These are phyloP conservation scores for Nibea albiflora DNA, from an alignment of 2,113 vertebrate species.

Conservation along the genomic window DNA sequence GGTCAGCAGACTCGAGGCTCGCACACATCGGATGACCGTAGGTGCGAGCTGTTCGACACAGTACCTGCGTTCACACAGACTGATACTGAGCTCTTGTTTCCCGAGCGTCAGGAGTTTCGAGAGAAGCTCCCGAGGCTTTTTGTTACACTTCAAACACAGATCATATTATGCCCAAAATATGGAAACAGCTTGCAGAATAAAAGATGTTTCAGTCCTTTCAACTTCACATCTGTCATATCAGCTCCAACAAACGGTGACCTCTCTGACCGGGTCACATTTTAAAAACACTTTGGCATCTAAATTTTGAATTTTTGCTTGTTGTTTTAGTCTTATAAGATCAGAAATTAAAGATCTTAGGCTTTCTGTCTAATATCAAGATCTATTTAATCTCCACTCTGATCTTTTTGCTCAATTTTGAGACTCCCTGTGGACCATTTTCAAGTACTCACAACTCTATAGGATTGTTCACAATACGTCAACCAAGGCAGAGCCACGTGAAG, in stretches of 20 bases:
- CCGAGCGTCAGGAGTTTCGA: slow-evolving; percentile 6
- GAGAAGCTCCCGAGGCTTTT: not conserved
- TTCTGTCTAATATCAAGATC: not conserved
- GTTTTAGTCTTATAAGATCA: not conserved
- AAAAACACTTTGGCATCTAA: too few relatives aligned
- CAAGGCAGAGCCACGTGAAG: too few relatives aligned
- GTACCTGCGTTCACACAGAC: slow-evolving; percentile 20
- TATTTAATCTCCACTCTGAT: too few relatives aligned
- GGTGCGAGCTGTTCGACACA: not conserved
- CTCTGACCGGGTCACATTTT: not conserved
- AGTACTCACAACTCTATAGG: too few relatives aligned
- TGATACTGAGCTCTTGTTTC: slow-evolving; percentile 4
- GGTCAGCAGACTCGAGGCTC: slow-evolving; percentile 44
- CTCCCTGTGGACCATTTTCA: too few relatives aligned
- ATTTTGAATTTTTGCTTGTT: too few relatives aligned
- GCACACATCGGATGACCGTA: not conserved
- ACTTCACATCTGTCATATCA: not conserved
- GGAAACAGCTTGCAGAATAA: slow-evolving; percentile 8
- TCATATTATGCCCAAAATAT: slow-evolving; percentile 21
- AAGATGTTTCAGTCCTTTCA: not conserved
- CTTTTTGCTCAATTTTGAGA: too few relatives aligned
- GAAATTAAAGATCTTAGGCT: not conserved
- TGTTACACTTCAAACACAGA: slow-evolving; percentile 21
- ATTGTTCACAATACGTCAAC: too few relatives aligned
- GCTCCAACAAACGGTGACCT: not conserved